Base-by-base conservation (phyloP, 2,888 invertebrate species). In the Pseudanteris insignis region DNA sequence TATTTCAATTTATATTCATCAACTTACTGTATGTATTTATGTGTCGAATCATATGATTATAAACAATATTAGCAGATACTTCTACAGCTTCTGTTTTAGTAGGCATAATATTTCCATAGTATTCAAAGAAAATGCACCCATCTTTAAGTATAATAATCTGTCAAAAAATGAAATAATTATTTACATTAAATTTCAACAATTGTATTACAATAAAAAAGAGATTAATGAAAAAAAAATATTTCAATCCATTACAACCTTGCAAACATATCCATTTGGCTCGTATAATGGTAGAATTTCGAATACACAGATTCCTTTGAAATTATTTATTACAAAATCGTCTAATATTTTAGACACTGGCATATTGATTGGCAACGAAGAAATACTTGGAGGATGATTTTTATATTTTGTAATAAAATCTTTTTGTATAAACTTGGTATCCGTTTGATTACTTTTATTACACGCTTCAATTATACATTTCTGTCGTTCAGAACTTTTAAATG, bases 391-490 rank as follows among this genome's bases (percentile, higher is more conserved):
- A 3, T 18, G 18, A 6, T 18, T 18, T 4, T 18, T 18, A 18
- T 6, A 18, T 6, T 18, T 18, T 4, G 18, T 3, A 3, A 18
- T 18, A 4, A 4, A 6, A 18, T 18, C 18, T 18, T 18, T 18
- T 18, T 18, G 18, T 18, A 6, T 3, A 18, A 4, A 4, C 18
- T 3, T 28, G 8, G 47, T 1, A 13, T 6, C 36, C 34, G 28
- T 37, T n/a, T 11, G 32, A 43, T n/a, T 34, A 7, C 1, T 21
- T 28, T 2, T 44, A 24, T 11, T 32, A 18, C 18, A 18, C 2
- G 76, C 78, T 30, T 74, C 76, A 32, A 72, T 70, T 25, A 76
- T 76, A 12, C 72, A 70, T 30, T 68, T 68, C 44, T 75, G 75
- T 33, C 78, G 69, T 34, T 78, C 78, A 4, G 70, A 38, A 13